Conservation (phyloP, 2,888 invertebrate species). For the Nasonia oneida region DNA sequence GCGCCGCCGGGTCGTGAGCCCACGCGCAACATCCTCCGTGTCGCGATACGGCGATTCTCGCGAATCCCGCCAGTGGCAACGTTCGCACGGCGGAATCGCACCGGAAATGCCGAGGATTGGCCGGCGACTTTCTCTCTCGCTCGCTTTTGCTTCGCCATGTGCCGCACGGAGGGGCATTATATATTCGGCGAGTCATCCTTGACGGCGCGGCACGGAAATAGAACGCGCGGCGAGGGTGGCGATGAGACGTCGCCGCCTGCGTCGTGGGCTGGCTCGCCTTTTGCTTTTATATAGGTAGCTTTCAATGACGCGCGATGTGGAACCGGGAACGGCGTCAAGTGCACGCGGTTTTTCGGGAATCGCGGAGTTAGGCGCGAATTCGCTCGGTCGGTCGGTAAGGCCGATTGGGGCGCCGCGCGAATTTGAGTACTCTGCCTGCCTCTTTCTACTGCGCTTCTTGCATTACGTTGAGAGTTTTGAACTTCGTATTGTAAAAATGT, state of each 20-base stretch:
- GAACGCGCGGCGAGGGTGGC: not conserved
- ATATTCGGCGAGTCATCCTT: slow-evolving; percentile 5
- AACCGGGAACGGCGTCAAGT: no score
- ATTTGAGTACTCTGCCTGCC: no score
- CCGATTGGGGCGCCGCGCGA: no score
- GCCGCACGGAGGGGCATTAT: not conserved
- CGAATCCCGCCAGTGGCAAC: slow-evolving; percentile 1
- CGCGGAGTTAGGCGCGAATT: no score
- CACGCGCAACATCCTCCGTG: slow-evolving; percentile 42
- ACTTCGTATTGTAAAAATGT: no score
- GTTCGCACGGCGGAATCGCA: not conserved
- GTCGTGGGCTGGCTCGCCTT: no score
- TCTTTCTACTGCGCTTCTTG: no score
- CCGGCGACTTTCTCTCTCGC: not conserved
- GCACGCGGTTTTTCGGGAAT: no score
- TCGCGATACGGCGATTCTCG: slow-evolving; percentile 17
- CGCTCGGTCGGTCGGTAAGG: no score
- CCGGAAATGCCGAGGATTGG: slow-evolving; percentile 44
- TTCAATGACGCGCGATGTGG: no score
- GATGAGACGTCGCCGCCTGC: not conserved
- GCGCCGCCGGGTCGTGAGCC: not conserved
- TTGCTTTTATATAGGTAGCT: no score
- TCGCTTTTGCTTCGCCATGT: not conserved
- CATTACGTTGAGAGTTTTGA: no score
- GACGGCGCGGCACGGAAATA: not conserved